These are phyloP conservation scores for Myanophis thanlyinensis DNA, from an alignment of 2,113 vertebrate genomes.

Conservation along the genomic window DNA sequence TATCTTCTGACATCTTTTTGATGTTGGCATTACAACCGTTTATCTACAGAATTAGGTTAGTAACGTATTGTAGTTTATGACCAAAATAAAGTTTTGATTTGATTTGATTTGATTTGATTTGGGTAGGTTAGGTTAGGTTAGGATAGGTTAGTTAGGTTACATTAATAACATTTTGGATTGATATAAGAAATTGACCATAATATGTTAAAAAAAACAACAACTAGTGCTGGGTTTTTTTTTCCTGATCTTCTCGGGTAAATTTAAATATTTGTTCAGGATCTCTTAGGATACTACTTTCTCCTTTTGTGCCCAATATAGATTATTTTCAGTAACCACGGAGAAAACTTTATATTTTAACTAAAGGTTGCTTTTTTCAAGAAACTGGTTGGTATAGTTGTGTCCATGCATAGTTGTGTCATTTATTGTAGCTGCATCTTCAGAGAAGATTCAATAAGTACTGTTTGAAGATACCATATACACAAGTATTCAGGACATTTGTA, in stretches of 20 bases:
- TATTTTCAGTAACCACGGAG: background rate
- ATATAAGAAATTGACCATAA: background rate
- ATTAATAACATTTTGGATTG: background rate
- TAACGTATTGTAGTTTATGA: background rate
- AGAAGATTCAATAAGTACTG: background rate
- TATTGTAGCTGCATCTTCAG: background rate
- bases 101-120: too few relatives aligned
- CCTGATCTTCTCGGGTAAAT: background rate
- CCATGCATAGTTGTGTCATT: background rate
- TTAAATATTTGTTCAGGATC: background rate
- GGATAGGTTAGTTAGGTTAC: too few relatives aligned
- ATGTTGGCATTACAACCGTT: background rate
- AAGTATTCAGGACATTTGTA: background rate
- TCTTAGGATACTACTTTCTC: background rate
- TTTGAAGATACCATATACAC: background rate
- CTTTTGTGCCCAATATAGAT: background rate
- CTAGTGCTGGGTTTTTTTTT: background rate
- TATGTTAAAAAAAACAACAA: background rate
- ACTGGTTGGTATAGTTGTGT: background rate
- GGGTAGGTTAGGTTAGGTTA: too few relatives aligned
- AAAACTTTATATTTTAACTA: background rate
- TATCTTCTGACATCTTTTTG: constrained; percentile 1
- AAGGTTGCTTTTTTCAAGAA: background rate
- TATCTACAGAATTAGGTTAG: background rate
- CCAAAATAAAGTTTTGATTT: background rate